Evolutionary conservation across 2,113 vertebrate genomes (phyloP).

Genomic region (Lophochroa leadbeateri): DNA sequence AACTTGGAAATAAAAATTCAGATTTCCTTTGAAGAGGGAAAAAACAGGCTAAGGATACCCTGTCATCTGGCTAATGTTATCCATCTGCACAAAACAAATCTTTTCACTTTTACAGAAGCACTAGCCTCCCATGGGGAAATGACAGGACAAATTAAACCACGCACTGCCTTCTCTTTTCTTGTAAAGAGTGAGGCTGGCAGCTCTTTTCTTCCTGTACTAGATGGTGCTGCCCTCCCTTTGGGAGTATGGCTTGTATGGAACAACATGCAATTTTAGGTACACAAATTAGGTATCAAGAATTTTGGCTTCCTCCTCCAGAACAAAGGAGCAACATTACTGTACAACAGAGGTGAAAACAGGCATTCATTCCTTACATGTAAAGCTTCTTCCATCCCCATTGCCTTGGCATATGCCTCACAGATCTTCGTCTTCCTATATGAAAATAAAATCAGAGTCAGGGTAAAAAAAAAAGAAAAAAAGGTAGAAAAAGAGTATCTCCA

Average conservation of each 20-base stretch:
- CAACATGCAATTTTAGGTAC: not conserved
- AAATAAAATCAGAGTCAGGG: slow-evolving; percentile 1
- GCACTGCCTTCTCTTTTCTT: not conserved
- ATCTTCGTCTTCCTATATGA: slow-evolving; percentile 85
- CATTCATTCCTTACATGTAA: slow-evolving; percentile 83
- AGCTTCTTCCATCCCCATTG: slow-evolving; percentile 87
- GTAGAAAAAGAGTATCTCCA: not conserved
- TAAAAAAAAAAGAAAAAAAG: not conserved
- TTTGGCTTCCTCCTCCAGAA: not conserved
- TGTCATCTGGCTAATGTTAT: not conserved
- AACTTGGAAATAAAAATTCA: not conserved
- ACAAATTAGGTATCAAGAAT: not conserved
- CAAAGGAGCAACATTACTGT: not conserved
- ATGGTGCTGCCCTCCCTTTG: not conserved
- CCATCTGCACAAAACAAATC: not conserved
- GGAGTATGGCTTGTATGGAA: not conserved
- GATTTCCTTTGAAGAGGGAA: not conserved
- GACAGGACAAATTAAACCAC: not conserved
- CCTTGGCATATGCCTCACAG: slow-evolving; percentile 91
- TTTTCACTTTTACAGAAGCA: not conserved
- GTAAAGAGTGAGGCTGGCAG: not conserved
- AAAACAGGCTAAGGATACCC: not conserved
- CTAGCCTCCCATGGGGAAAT: not conserved
- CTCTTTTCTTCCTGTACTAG: not conserved
- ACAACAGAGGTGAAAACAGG: not conserved